A percentile compares a stretch with the other conserved stretches of the same genome.
phyloP scores from a whole-genome alignment of 2,113 vertebrate species.

The Gasterosteus aculeatus region DNA sequence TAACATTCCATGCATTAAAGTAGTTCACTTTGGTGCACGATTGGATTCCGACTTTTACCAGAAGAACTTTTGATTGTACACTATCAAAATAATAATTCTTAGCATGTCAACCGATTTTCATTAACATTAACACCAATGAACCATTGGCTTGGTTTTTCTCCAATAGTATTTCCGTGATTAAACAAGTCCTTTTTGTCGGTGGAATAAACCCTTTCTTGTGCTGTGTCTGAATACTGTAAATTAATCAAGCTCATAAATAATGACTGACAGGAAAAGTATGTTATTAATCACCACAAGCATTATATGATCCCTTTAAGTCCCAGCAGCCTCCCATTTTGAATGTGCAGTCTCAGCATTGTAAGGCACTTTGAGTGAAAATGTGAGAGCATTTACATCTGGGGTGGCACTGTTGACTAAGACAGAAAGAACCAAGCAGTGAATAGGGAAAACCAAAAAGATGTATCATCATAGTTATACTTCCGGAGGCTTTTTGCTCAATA shows the following conservation, averaged over 20 bases:
- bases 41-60: neutral
- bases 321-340: neutral
- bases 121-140: neutral
- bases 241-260: constrained; percentile 2
- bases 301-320: neutral
- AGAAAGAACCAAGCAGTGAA: constrained; percentile 24
- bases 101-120: neutral
- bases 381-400: neutral
- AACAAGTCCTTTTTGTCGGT: neutral
- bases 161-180: neutral
- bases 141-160: neutral
- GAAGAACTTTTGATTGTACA: neutral
- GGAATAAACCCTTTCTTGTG: neutral
- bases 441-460: constrained; percentile 17
- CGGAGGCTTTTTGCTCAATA: constrained; percentile 12
- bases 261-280: neutral
- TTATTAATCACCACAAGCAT: neutral
- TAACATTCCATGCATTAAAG: neutral
- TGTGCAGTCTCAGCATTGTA: neutral
- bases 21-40: neutral
- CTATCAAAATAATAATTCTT: neutral
- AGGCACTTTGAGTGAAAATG: constrained; percentile 1
- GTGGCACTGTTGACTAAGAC: neutral
- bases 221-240: neutral
- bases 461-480: constrained; percentile 25